Evolutionary conservation across 2,797 vertebrate species (phyloP).

Genomic region (Callimico goeldii): DNA sequence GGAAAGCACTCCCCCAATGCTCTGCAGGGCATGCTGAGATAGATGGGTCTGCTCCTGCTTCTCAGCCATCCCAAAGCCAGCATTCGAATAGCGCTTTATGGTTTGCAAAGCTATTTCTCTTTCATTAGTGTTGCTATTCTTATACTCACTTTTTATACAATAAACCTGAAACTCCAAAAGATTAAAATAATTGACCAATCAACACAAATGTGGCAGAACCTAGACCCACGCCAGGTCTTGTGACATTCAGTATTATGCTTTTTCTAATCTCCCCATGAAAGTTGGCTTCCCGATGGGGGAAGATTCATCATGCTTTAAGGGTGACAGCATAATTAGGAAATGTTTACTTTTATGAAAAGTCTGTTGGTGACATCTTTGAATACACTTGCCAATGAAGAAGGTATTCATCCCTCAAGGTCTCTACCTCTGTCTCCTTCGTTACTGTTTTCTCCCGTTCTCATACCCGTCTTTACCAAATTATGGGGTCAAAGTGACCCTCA

Average conservation of each 20-base stretch:
- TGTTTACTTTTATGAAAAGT: neutral
- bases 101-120: neutral
- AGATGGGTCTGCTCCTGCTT: fast-evolving
- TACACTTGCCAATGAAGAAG: neutral
- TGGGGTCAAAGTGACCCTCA: neutral
- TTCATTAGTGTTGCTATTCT: neutral
- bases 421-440: neutral
- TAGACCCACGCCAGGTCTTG: neutral
- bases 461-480: neutral
- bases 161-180: neutral
- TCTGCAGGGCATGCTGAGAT: fast-evolving
- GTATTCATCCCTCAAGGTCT: neutral
- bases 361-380: neutral
- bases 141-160: neutral
- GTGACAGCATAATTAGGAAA: neutral
- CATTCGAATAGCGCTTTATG: neutral
- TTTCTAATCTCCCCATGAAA: neutral
- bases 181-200: neutral
- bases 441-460: neutral
- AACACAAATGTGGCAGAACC: neutral
- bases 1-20: fast-evolving
- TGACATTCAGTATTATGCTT: neutral
- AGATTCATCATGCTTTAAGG: neutral
- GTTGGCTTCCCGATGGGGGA: too few species aligned
- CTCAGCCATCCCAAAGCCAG: neutral